Evolutionary conservation across 2,888 invertebrate genomes (phyloP), one percentile per base, ranked within the genome.

Genomic region (Sinelater perroti): DNA sequence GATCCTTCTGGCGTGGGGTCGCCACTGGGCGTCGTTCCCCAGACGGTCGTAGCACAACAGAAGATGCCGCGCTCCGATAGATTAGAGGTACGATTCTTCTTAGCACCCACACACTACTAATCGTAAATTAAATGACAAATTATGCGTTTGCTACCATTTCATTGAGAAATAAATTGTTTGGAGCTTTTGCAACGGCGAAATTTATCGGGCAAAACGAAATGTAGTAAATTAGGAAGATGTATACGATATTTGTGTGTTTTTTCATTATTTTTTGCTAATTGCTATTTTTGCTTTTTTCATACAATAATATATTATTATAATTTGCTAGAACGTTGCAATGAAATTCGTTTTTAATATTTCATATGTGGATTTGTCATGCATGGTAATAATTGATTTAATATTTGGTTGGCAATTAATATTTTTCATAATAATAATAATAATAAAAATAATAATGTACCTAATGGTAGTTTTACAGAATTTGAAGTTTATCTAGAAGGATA

Each of bases 11-110:
- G 85, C 77, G 88, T 88, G 66, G 91, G 88, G 73, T 91, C 91
- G 75, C 92, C 91, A 68, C 84, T 93, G 71, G 91, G 92, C 67
- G 89, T 88, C 73, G 89, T 87, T 80, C 92, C 86, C 80, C 93
- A 92, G 85, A 90, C 88, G 79, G 93, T 90, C 79, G 91, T 89
- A 81, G 81, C 86, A 73, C 90, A 94, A 82, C 95, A 95, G 85
- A 95, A 96, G 85, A 86, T 95, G 86, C 92, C 93, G 73, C 90
- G 95, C 81, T 90, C 94, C 79, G 95, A 95, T 83, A 88, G 96
- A 84, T 88, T 96, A 83, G 95, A 96, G 95, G 96, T 95, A 87
- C 87, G 89, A 51, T 62, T n/a, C 20, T 46, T 2, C 11, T 44
- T 44, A 16, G 6, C 11, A 17, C 20, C 20, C 20, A 8, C 2